phyloP scores from a whole-genome alignment of 2,797 vertebrate genomes.

The Sebastes reedi region DNA sequence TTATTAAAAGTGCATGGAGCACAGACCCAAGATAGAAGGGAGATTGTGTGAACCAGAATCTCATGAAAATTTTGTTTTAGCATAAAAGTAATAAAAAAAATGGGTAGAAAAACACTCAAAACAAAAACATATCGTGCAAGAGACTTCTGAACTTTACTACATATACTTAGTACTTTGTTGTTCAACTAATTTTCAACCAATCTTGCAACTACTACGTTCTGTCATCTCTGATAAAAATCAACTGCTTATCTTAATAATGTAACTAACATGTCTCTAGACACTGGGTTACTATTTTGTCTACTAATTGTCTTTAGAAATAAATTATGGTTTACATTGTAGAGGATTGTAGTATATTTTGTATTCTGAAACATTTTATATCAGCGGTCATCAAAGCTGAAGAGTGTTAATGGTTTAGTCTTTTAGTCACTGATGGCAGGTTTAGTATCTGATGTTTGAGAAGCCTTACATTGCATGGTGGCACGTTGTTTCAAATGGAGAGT shows the following conservation, averaged over 20 bases:
- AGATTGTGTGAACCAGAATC: background rate
- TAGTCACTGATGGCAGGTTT: background rate
- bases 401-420: background rate
- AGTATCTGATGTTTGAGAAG: background rate
- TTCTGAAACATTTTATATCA: background rate
- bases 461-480: background rate
- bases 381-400: background rate
- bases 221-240: background rate
- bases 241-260: background rate
- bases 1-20: background rate
- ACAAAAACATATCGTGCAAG: rapidly evolving
- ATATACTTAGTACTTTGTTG: background rate
- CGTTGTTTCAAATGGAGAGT: background rate
- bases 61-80: background rate
- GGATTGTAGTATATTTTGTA: background rate
- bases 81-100: background rate
- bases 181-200: background rate
- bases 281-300: background rate
- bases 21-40: background rate
- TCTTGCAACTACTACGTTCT: background rate
- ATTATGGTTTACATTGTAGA: background rate
- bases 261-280: background rate
- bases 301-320: background rate
- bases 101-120: background rate
- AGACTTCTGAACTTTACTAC: background rate